A percentile compares a stretch with the other conserved stretches of the same genome.
These are phyloP conservation scores for Ochlodes sylvanus DNA, from an alignment of 2,888 invertebrate species.

Conservation along the genomic window DNA sequence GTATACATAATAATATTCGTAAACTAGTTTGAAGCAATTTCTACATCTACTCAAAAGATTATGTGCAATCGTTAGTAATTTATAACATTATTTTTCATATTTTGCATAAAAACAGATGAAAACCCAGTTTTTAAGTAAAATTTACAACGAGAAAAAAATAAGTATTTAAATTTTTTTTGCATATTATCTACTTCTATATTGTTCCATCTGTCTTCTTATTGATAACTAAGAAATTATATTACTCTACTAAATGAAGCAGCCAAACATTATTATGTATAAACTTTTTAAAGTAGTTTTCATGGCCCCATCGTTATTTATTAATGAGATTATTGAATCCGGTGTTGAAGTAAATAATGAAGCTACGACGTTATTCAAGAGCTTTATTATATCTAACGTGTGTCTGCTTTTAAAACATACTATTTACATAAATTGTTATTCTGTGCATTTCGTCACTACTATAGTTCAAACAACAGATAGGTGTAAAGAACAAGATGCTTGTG, in stretches of 20 bases:
- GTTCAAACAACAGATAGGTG: constrained; percentile 7
- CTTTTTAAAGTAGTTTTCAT: no score
- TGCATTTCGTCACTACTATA: background rate
- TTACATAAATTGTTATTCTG: constrained; percentile 1
- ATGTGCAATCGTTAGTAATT: constrained; percentile 14
- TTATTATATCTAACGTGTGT: background rate
- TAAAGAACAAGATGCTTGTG: constrained; percentile 4
- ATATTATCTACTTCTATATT: no score
- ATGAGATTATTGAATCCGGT: no score
- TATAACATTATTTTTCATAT: background rate
- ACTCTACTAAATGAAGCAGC: background rate
- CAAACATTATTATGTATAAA: no score
- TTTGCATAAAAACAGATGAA: background rate
- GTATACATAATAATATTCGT: background rate
- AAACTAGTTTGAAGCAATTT: background rate
- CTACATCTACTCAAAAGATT: constrained; percentile 12
- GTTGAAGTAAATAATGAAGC: no score
- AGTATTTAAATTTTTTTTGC: no score
- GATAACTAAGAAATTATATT: background rate
- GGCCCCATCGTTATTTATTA: no score
- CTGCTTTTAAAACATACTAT: constrained; percentile 4
- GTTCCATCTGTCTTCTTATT: background rate
- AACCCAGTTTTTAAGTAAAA: background rate
- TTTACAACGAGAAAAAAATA: no score
- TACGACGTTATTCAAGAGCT: no score